Evolutionary conservation across 2,797 vertebrate genomes (phyloP).

Genomic region (Sebastes alutus): DNA sequence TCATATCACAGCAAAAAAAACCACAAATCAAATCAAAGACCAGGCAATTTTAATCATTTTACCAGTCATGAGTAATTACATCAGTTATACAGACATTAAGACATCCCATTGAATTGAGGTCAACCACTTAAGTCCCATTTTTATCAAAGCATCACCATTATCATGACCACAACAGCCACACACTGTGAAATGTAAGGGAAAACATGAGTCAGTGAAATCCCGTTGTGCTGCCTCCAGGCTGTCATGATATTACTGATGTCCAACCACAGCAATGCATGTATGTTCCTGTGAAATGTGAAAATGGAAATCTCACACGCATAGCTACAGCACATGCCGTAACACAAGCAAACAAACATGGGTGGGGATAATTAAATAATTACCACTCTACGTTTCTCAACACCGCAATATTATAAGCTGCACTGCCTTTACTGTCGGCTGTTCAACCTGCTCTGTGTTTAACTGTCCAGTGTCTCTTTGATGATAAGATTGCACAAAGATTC

Average conservation of each 20-base stretch:
- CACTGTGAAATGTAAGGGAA: slow-evolving; percentile 15
- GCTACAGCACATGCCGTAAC: slow-evolving; percentile 32
- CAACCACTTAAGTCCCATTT: slow-evolving; percentile 14
- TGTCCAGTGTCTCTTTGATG: slow-evolving; percentile 7
- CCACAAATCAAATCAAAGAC: slow-evolving; percentile 41
- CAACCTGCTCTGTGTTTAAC: not conserved
- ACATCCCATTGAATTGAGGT: slow-evolving; percentile 56
- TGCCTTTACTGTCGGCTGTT: slow-evolving; percentile 8
- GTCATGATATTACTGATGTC: not conserved
- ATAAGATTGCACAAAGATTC: slow-evolving; percentile 48
- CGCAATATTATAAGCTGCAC: slow-evolving; percentile 19
- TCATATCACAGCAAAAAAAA: not conserved
- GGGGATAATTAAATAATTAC: slow-evolving; percentile 24
- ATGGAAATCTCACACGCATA: slow-evolving; percentile 47
- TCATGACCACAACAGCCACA: slow-evolving; percentile 48
- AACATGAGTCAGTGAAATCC: slow-evolving; percentile 28
- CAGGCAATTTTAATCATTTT: slow-evolving; percentile 65
- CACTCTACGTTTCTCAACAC: slow-evolving; percentile 17
- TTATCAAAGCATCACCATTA: slow-evolving; percentile 34
- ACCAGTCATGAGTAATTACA: slow-evolving; percentile 62
- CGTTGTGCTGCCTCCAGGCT: not conserved
- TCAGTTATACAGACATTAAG: slow-evolving; percentile 68
- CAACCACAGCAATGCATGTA: slow-evolving; percentile 18
- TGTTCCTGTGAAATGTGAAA: slow-evolving; percentile 9
- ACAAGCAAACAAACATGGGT: slow-evolving; percentile 41